Conservation (phyloP, 2,113 vertebrate species). For the Perccottus glenii region DNA sequence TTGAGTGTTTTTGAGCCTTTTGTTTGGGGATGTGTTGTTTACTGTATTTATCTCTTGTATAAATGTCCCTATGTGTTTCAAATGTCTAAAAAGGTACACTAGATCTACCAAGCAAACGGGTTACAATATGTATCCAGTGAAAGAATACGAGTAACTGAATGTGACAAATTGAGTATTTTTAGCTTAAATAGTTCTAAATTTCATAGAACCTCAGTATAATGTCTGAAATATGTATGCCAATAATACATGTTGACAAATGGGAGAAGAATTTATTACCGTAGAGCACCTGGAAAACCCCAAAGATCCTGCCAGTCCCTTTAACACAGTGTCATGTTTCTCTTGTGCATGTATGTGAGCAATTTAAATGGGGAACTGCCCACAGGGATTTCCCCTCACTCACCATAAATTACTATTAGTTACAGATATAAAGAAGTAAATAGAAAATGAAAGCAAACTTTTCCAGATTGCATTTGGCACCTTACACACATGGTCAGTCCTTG, state of each 20-base stretch:
- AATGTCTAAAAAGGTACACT: too few species aligned
- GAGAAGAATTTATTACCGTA: not conserved
- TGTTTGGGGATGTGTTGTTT: too few species aligned
- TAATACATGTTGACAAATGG: not conserved
- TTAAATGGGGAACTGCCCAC: constrained; percentile 14
- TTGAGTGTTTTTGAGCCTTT: too few species aligned
- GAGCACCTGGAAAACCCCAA: not conserved
- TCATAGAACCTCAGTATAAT: not conserved
- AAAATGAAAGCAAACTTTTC: constrained; percentile 53
- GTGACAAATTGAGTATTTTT: not conserved
- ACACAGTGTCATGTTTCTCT: not conserved
- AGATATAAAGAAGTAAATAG: constrained; percentile 22
- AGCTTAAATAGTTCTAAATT: not conserved
- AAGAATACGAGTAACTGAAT: too few species aligned
- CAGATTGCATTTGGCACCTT: not conserved
- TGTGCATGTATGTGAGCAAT: not conserved
- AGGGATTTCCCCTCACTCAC: constrained; percentile 17
- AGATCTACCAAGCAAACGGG: too few species aligned
- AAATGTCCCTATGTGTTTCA: too few species aligned
- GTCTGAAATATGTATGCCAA: not conserved
- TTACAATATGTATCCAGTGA: too few species aligned
- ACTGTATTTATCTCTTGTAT: too few species aligned
- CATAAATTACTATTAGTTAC: not conserved
- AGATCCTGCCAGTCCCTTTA: not conserved
- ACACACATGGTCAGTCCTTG: not conserved